Base-by-base conservation (phyloP, 2,888 invertebrate species). In the Seladonia tumulorum region DNA sequence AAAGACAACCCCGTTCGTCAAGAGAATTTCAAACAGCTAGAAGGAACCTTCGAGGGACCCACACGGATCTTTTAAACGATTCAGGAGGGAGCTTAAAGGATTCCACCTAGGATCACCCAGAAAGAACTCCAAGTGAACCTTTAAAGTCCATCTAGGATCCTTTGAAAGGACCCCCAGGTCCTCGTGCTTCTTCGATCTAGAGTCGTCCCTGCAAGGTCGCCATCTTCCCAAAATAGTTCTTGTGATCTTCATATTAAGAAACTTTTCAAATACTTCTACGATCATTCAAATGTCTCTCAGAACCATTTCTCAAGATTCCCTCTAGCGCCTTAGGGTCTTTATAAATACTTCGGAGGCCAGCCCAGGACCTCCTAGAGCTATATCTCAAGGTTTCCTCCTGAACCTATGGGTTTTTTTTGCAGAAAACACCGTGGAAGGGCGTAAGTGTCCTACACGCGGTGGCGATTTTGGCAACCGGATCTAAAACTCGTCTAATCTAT, bases 61-160 rank as follows among this genome's bases (percentile, higher is more conserved):
- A 35, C 10, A 10, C 35, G 66, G 66, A 66, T 66, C 35, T 66
- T 29, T 29, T 63, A 63, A 63, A 63, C 63, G 63, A 63, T 63
- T 63, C 63, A 63, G 35, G 29, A 35, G 66, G 29, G 35, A 66
- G 66, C 66, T 66, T 66, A 39, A 35, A 66, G 66, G 66, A 35
- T 66, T 66, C 29, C 35, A 29, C 22, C 66, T 39, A 39, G 66
- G 66, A 66, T 66, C 66, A 22, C 35, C 35, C 35, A 18, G 66
- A 1, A 47, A 18, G 72, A 73, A 49, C 45, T 29, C 72, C 18
- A 72, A 47, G 47, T 72, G 29, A 47, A 72, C 42, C 42, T 72
- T 25, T 42, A n/a, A 63, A 63, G 29, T 29, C 53, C 53, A 53
- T 63, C 63, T 63, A 18, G 29, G 63, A 29, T 63, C 63, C 63